Evolutionary conservation across 2,797 vertebrate species (phyloP), one percentile per base, ranked within the genome.

Genomic region (Clarias pachynema): DNA sequence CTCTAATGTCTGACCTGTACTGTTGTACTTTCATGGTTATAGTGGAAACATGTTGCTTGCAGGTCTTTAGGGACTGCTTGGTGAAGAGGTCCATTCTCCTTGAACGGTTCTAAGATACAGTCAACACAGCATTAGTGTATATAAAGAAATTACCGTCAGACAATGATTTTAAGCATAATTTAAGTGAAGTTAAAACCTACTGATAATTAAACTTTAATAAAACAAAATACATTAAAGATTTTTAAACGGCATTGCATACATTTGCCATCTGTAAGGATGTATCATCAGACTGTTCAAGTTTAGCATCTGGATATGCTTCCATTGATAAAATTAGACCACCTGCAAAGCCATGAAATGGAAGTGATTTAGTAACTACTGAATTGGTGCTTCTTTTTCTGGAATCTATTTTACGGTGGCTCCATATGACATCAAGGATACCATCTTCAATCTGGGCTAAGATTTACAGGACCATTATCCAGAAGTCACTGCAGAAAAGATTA

Each of bases 81-180:
- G 91, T 94, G 91, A 97, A 98, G 87, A 92, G 79, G 79, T 98
- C 96, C 93, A 97, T 92, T 90, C 93, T 96, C 87, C 90, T 93
- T 18, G 90, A 93, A 79, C 92, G 95, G 81, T 86, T 95, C 98
- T 99, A 83, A 86, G 85, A 92, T 66, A 88, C 37, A 81, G n/a
- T 9, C 16, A 80, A n/a, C 40, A 79, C 7, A 22, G 10, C 4
- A 49, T 44, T 26, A 57, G 24, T 49, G 40, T 16, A 29, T 29
- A 18, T 22, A 57, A 44, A 53, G 49, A 53, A 53, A 53, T 53
- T 53, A 53, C 49, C 14, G 49, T 53, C 2, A 53, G 12, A 53
- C 12, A 53, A 53, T 53, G 12, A 53, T 53, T 53, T 53, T 49
- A 49, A 49, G 10, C 44, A 49, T 49, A 2, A 49, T 49, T 49